These are phyloP conservation scores for Elysia chlorotica DNA, from an alignment of 1,140 invertebrate genomes.

Conservation along the genomic window DNA sequence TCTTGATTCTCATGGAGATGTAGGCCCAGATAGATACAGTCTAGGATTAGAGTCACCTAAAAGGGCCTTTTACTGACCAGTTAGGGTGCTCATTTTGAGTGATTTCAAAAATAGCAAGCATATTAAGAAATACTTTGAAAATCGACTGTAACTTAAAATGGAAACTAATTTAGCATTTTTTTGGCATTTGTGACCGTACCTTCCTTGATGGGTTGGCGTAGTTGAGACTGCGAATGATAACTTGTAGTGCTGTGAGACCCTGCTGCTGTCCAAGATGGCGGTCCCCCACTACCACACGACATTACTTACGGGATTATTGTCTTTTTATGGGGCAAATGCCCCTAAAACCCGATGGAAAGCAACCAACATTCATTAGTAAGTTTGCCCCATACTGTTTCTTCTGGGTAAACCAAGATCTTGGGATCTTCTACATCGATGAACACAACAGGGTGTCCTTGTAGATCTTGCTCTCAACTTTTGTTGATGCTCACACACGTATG, in stretches of 20 bases:
- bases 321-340: slow-evolving; percentile 17
- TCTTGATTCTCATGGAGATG: too few relatives aligned
- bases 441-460: slow-evolving; percentile 31
- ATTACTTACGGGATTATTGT: slow-evolving; percentile 20
- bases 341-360: background rate
- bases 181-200: slow-evolving; percentile 32
- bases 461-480: slow-evolving; percentile 22
- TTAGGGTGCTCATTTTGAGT: too few relatives aligned
- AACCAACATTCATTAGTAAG: slow-evolving; percentile 15
- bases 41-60: too few relatives aligned
- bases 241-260: slow-evolving; percentile 28
- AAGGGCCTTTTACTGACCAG: too few relatives aligned
- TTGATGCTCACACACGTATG: slow-evolving; percentile 31
- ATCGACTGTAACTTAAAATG: too few relatives aligned
- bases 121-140: too few relatives aligned
- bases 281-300: slow-evolving; percentile 39
- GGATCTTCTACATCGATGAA: slow-evolving; percentile 5
- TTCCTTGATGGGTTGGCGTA: slow-evolving; percentile 32
- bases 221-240: slow-evolving; percentile 32
- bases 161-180: too few relatives aligned
- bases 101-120: too few relatives aligned
- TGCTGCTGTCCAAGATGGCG: slow-evolving; percentile 46
- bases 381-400: slow-evolving; percentile 8
- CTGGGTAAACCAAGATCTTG: background rate
- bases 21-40: too few relatives aligned